These are phyloP conservation scores for Piaya cayana DNA, from an alignment of 2,113 vertebrate species.

Conservation along the genomic window DNA sequence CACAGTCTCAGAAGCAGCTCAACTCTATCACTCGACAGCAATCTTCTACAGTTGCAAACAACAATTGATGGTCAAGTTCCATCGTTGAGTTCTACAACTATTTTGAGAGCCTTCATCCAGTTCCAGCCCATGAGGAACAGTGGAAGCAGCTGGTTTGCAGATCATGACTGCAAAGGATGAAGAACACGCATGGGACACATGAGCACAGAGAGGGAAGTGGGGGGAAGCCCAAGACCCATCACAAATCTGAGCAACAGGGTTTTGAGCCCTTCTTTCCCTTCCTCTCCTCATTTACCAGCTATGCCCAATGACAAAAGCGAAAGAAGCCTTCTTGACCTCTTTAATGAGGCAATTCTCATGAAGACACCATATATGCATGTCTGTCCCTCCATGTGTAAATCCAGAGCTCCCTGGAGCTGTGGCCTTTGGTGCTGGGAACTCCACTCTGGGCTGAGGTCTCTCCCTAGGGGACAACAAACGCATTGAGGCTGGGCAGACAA, in stretches of 20 bases:
- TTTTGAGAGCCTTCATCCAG: neutral
- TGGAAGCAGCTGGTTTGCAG: neutral
- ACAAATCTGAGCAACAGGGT: accelerated
- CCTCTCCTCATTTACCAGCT: neutral
- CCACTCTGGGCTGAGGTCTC: no score
- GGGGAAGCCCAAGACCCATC: neutral
- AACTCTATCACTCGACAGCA: no score
- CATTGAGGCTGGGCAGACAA: neutral
- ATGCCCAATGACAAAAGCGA: accelerated
- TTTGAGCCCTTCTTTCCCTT: neutral
- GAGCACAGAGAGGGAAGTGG: accelerated
- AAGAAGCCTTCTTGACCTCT: neutral
- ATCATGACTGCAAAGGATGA: accelerated
- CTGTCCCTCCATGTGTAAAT: neutral
- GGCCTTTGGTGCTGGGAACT: neutral
- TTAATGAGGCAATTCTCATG: neutral
- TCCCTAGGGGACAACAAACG: neutral
- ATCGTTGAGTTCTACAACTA: no score
- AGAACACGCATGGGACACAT: accelerated
- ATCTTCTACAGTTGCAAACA: no score
- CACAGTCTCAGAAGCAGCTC: neutral
- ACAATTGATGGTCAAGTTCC: accelerated
- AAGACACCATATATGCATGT: neutral
- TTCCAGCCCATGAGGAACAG: neutral
- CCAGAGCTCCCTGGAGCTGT: neutral